These are phyloP conservation scores for Pangasius macronema DNA, from an alignment of 2,797 vertebrate genomes.

Conservation along the genomic window DNA sequence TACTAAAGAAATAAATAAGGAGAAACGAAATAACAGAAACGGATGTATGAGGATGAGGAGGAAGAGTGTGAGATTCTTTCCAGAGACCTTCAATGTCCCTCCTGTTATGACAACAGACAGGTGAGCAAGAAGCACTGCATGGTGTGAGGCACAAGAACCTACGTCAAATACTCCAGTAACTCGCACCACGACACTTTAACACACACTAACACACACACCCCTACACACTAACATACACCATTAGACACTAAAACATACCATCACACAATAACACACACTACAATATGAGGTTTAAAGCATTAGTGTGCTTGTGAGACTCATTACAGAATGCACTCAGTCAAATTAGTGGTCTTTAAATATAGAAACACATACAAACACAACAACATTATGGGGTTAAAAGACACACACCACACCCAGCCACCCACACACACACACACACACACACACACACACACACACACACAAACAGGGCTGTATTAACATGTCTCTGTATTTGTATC, in stretches of 20 bases:
- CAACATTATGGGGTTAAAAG: not conserved
- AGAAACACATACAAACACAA: slow-evolving; percentile 44
- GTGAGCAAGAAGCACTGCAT: slow-evolving; percentile 45
- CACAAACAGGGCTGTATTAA: slow-evolving; percentile 1
- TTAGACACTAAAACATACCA: not conserved
- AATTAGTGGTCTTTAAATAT: not conserved
- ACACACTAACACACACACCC: not conserved
- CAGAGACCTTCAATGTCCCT: slow-evolving; percentile 56
- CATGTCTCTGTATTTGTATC: not conserved
- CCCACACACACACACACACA: slow-evolving; percentile 4
- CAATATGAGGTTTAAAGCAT: slow-evolving; percentile 10
- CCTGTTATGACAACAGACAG: slow-evolving; percentile 50
- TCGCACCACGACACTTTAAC: not conserved
- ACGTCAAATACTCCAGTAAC: slow-evolving; percentile 33
- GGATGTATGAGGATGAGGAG: slow-evolving; percentile 16
- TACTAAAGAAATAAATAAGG: slow-evolving; percentile 13
- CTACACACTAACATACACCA: not conserved
- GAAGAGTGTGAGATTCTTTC: slow-evolving; percentile 29
- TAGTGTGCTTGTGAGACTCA: not conserved
- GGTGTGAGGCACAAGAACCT: slow-evolving; percentile 27
- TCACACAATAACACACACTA: not conserved
- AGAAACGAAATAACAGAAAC: slow-evolving; percentile 8
- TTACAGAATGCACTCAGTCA: slow-evolving; percentile 4
- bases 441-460: not conserved
- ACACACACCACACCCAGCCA: slow-evolving; percentile 29